phyloP scores from a whole-genome alignment of 2,888 invertebrate genomes.

The Tribolium freemani region DNA sequence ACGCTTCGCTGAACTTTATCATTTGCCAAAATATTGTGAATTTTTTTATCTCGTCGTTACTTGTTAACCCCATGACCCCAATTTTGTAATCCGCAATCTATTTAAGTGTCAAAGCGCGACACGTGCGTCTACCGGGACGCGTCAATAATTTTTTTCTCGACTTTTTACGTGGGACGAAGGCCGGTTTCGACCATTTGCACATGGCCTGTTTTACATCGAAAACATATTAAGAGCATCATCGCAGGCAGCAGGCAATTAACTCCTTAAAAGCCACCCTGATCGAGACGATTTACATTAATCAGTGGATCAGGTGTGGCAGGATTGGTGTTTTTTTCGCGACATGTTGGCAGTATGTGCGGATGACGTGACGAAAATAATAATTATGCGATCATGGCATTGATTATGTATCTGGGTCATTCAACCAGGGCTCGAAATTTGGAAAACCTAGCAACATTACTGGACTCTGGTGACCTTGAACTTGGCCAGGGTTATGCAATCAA shows the following conservation, averaged over 20 bases:
- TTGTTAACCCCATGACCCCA: conserved; percentile 24
- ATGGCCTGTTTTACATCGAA: conserved; percentile 39
- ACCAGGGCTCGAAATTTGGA: background rate
- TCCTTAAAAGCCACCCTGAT: conserved; percentile 36
- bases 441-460: background rate
- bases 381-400: background rate
- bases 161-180: conserved; percentile 16
- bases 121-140: conserved; percentile 13
- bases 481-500: conserved; percentile 15
- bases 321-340: conserved; percentile 2
- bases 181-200: conserved; percentile 32
- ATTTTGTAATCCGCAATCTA: conserved; percentile 27
- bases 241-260: conserved; percentile 37
- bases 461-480: conserved; percentile 18
- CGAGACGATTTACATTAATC: conserved; percentile 39
- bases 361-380: conserved; percentile 1
- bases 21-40: conserved; percentile 23
- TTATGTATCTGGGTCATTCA: conserved; percentile 29
- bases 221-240: conserved; percentile 37
- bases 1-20: conserved; percentile 28
- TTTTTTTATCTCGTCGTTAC: conserved; percentile 16
- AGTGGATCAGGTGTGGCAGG: conserved; percentile 24
- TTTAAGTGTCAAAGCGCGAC: conserved; percentile 25
- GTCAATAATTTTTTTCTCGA: conserved; percentile 5
- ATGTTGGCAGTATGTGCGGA: background rate